These are phyloP conservation scores for Lindbergichthys nudifrons DNA, from an alignment of 2,797 vertebrate species.

Conservation along the genomic window DNA sequence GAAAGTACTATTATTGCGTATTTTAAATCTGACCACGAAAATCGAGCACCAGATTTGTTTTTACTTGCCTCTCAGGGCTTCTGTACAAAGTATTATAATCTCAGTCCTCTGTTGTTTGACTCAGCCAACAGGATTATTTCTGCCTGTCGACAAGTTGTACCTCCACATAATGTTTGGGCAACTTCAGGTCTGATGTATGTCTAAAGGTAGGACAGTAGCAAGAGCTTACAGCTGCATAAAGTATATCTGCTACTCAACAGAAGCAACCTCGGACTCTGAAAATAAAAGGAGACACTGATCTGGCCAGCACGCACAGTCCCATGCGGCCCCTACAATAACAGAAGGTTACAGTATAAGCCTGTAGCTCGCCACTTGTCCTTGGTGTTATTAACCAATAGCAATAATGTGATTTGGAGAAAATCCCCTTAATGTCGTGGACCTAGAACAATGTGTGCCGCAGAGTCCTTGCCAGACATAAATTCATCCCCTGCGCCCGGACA, in stretches of 20 bases:
- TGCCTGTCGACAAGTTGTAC: slow-evolving; percentile 13
- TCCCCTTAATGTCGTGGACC: slow-evolving; percentile 57
- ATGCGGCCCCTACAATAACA: slow-evolving; percentile 28
- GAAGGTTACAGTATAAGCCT: slow-evolving; percentile 36
- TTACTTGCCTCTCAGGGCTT: too few relatives aligned
- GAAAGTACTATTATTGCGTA: too few relatives aligned
- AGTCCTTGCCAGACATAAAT: slow-evolving; percentile 62
- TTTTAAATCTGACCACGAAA: too few relatives aligned
- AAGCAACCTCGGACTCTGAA: slow-evolving; percentile 10
- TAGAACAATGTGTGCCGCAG: slow-evolving; percentile 51
- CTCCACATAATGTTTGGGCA: slow-evolving; percentile 22
- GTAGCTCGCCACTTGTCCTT: slow-evolving; percentile 39
- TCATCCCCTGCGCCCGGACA: slow-evolving; percentile 32
- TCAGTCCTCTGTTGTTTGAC: neutral
- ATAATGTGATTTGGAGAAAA: slow-evolving; percentile 71
- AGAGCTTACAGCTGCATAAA: slow-evolving; percentile 11
- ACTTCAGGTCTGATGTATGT: slow-evolving; percentile 15
- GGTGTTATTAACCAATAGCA: slow-evolving; percentile 61
- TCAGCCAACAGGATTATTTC: slow-evolving; percentile 32
- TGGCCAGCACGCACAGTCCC: slow-evolving; percentile 34
- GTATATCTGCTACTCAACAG: neutral
- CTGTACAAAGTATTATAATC: neutral
- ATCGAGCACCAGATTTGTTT: too few relatives aligned
- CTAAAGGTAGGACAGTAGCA: slow-evolving; percentile 13
- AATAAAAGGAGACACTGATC: slow-evolving; percentile 17